Conservation (phyloP, 2,888 invertebrate species). For the Limnephilus auricula region DNA sequence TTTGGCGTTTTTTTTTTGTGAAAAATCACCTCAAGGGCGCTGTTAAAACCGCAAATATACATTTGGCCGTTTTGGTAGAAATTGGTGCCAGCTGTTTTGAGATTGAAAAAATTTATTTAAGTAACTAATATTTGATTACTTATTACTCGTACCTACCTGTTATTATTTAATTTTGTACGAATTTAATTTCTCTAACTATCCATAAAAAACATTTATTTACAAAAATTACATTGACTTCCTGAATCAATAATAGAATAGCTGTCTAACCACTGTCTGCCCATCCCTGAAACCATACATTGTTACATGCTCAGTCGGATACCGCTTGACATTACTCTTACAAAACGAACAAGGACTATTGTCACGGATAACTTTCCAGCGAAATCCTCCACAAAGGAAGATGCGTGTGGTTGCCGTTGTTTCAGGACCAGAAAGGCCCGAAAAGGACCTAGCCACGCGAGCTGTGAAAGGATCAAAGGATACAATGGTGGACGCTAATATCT, state of each 20-base stretch:
- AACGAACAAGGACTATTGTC: constrained; percentile 33
- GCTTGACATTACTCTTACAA: constrained; percentile 35
- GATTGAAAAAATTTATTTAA: too few species aligned
- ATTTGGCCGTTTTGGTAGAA: too few species aligned
- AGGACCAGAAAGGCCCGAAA: constrained; percentile 3
- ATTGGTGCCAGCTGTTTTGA: too few species aligned
- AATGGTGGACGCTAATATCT: neutral
- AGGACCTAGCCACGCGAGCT: constrained; percentile 29
- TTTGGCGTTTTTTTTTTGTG: too few species aligned
- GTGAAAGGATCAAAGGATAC: constrained; percentile 31
- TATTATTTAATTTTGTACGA: too few species aligned
- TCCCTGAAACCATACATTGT: neutral
- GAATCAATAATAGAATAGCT: neutral
- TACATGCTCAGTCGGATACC: constrained; percentile 11
- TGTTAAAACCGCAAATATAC: too few species aligned
- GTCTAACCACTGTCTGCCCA: neutral
- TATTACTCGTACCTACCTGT: too few species aligned
- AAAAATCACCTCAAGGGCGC: too few species aligned
- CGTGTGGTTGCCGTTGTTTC: constrained; percentile 44
- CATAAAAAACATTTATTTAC: too few species aligned
- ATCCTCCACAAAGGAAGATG: constrained; percentile 25
- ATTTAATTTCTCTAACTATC: too few species aligned
- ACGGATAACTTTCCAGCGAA: constrained; percentile 28
- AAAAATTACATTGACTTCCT: neutral
- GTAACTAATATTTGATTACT: too few species aligned